Percentiles rank a stretch among this genome's conserved stretches.
These are phyloP conservation scores for Dendrolimus kikuchii DNA, from an alignment of 1,140 invertebrate species.

Conservation along the genomic window DNA sequence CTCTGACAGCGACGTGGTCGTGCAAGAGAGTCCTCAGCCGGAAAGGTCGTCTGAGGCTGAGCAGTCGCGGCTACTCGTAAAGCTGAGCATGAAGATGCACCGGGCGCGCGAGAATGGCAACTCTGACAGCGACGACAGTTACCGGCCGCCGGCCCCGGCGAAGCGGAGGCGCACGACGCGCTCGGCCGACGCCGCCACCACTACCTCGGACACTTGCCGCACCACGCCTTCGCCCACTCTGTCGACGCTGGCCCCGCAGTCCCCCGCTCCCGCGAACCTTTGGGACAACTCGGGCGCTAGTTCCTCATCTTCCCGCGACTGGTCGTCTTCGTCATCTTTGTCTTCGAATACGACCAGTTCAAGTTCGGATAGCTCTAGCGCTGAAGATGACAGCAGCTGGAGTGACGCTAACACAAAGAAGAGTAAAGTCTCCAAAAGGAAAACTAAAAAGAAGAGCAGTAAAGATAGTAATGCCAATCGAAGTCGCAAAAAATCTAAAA, in stretches of 20 bases:
- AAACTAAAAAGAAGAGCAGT: constrained; percentile 12
- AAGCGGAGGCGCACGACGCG: constrained; percentile 11
- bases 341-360: neutral
- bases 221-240: constrained; percentile 5
- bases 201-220: constrained; percentile 7
- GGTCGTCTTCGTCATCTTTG: constrained; percentile 5
- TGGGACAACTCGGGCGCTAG: neutral
- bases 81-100: constrained; percentile 39
- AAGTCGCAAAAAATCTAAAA: constrained; percentile 23
- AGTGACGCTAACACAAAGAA: neutral
- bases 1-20: constrained; percentile 74
- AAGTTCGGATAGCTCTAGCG: too few relatives aligned
- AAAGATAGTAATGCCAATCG: constrained; percentile 4
- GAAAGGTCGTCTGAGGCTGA: constrained; percentile 14
- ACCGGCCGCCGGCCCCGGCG: constrained; percentile 24
- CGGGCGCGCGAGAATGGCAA: constrained; percentile 10
- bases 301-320: constrained; percentile 1
- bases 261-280: neutral
- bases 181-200: constrained; percentile 7
- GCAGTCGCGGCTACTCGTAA: constrained; percentile 30
- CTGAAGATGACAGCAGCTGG: too few relatives aligned
- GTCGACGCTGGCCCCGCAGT: neutral
- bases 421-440: constrained; percentile 2
- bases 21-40: constrained; percentile 47
- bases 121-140: constrained; percentile 36